Percentiles rank a stretch among this genome's conserved stretches.
phyloP scores from a whole-genome alignment of 1,140 invertebrate species.

The Heliconius eleuchia region DNA sequence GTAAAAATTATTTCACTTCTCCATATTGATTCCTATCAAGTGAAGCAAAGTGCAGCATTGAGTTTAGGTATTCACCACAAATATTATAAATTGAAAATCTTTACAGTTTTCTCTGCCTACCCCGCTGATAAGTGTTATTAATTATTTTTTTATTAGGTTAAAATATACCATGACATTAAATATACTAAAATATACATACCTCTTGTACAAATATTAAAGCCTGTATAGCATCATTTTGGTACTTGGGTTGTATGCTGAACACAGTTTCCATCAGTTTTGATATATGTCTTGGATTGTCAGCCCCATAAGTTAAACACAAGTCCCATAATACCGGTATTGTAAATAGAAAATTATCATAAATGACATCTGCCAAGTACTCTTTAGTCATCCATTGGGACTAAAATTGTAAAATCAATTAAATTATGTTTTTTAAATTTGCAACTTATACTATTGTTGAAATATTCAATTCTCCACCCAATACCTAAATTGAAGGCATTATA shows the following conservation, averaged over 20 bases:
- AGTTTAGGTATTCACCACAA: too few species aligned
- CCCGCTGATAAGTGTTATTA: too few species aligned
- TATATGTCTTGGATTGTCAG: conserved; percentile 84
- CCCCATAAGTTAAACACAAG: conserved; percentile 87
- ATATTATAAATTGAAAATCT: too few species aligned
- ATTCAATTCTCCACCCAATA: too few species aligned
- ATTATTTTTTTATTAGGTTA: too few species aligned
- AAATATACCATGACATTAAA: background rate
- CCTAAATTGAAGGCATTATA: too few species aligned
- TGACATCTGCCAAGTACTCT: conserved; percentile 84
- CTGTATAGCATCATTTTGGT: conserved; percentile 85
- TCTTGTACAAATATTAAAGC: conserved; percentile 82
- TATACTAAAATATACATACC: conserved; percentile 46
- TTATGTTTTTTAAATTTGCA: background rate
- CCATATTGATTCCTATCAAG: too few species aligned
- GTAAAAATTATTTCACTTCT: too few species aligned
- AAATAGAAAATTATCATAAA: conserved; percentile 91
- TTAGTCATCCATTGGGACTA: conserved; percentile 85
- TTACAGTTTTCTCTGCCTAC: too few species aligned
- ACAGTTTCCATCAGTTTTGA: conserved; percentile 85
- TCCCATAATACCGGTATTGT: conserved; percentile 92
- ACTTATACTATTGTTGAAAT: too few species aligned
- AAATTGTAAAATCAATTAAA: conserved; percentile 39
- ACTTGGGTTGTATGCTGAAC: conserved; percentile 87
- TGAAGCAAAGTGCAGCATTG: too few species aligned